Evolutionary conservation across 2,888 invertebrate species (phyloP), one percentile per base, ranked within the genome.

Genomic region (Tetranychus piercei): DNA sequence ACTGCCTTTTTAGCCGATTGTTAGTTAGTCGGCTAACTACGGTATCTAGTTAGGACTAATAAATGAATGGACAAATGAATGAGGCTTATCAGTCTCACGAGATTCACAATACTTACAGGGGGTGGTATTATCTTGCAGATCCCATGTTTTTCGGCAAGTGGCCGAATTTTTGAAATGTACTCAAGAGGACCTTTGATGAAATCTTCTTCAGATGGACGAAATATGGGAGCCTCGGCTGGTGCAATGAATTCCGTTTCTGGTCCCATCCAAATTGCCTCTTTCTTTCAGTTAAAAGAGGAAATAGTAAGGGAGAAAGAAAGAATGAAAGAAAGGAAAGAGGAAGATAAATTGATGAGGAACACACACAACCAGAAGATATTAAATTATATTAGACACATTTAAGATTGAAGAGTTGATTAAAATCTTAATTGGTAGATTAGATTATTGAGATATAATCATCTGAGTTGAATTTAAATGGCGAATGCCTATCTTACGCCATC

Each of bases 41-140:
- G n/a, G n/a, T n/a, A n/a, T n/a, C n/a, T n/a, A n/a, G n/a, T n/a
- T n/a, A n/a, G n/a, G n/a, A 34, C 34, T 34, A 34, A 34, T 34
- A 5, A 34, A 34, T 34, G 34, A 34, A 34, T 34, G 34, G 34
- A 34, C 34, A 34, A 34, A 34, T 34, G 34, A 34, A 34, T 34
- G 34, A 34, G 34, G 34, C 34, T 34, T 34, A 34, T 34, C 34
- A 34, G 34, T 34, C 34, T 34, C 34, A 34, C 34, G n/a, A 69
- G 20, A 69, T 22, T 69, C 20, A 6, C 2, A 67, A 66, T 43
- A 67, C 73, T 64, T 75, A 76, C 76, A n/a, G 22, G 69, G 80
- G 99, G 99, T 80, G 99, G 97, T 84, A 90, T 90, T 81, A 99
- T 96, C 87, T 96, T 99, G 85, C 97, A 95, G 82, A 99, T 95